phyloP scores from a whole-genome alignment of 2,797 vertebrate species.

The Melanotaenia pygmaea region DNA sequence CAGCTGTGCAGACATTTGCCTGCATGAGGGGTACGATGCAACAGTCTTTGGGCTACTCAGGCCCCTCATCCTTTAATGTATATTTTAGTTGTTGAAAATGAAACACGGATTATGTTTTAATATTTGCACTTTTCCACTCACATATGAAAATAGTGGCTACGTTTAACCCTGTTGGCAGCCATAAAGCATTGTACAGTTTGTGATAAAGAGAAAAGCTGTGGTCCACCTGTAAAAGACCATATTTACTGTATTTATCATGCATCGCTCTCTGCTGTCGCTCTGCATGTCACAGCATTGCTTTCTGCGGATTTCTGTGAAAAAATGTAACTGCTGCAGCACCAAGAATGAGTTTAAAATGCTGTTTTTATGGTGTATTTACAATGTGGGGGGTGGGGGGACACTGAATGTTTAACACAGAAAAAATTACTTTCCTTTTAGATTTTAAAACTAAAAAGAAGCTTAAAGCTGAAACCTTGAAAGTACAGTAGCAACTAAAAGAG shows the following conservation, averaged over 20 bases:
- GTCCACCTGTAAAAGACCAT: slow-evolving; percentile 46
- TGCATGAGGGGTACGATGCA: slow-evolving; percentile 48
- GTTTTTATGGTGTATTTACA: slow-evolving; percentile 21
- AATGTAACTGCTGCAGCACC: slow-evolving; percentile 21
- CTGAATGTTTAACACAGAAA: background rate
- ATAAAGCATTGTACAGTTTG: slow-evolving; percentile 20
- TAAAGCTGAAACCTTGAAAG: background rate
- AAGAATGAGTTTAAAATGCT: background rate
- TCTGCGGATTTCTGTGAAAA: slow-evolving; percentile 22
- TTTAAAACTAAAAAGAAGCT: slow-evolving; percentile 12
- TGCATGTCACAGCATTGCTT: slow-evolving; percentile 45
- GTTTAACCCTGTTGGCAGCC: slow-evolving; percentile 6
- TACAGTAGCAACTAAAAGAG: background rate
- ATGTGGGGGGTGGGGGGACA: background rate
- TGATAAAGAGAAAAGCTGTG: slow-evolving; percentile 8
- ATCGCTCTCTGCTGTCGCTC: slow-evolving; percentile 20
- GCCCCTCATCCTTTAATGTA: background rate
- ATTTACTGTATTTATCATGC: slow-evolving; percentile 39
- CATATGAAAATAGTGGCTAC: slow-evolving; percentile 5
- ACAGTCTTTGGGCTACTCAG: slow-evolving; percentile 23
- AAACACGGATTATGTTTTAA: slow-evolving; percentile 30
- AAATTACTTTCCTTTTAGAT: background rate
- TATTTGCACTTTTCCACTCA: slow-evolving; percentile 51
- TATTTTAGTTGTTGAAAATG: background rate
- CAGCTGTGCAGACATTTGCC: slow-evolving; percentile 18